A percentile compares a stretch with the other conserved stretches of the same genome.
These are phyloP conservation scores for Zosterops borbonicus DNA, from an alignment of 2,113 vertebrate genomes.

Conservation along the genomic window DNA sequence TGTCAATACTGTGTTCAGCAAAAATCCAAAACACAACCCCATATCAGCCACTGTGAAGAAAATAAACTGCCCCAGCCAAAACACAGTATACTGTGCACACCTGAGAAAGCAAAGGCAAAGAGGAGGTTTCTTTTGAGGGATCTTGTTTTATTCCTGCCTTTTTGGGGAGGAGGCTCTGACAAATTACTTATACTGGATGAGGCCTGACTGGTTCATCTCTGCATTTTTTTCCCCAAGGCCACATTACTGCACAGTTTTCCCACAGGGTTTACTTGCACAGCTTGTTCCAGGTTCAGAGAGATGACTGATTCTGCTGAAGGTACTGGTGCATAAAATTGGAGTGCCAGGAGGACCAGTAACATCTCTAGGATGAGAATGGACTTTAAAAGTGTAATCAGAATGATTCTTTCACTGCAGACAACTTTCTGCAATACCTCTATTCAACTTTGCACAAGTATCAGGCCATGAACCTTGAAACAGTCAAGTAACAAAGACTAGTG, in stretches of 20 bases:
- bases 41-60: background rate
- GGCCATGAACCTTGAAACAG: background rate
- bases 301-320: conserved; percentile 19
- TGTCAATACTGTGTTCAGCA: background rate
- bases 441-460: background rate
- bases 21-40: background rate
- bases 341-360: background rate
- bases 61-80: background rate
- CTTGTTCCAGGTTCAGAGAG: conserved; percentile 9
- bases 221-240: background rate
- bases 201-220: background rate
- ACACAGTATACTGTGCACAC: background rate
- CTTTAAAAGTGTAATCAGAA: background rate
- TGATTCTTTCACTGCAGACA: background rate
- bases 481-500: background rate
- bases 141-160: background rate
- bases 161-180: background rate
- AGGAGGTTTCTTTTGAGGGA: background rate
- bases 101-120: background rate
- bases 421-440: background rate
- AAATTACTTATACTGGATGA: background rate
- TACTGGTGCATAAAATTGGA: conserved; percentile 35
- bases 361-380: background rate
- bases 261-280: background rate
- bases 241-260: background rate